Percentiles rank a stretch among this genome's conserved stretches.
Conservation (phyloP, 2,797 vertebrate species). For the Rhyacichthys aspro region DNA sequence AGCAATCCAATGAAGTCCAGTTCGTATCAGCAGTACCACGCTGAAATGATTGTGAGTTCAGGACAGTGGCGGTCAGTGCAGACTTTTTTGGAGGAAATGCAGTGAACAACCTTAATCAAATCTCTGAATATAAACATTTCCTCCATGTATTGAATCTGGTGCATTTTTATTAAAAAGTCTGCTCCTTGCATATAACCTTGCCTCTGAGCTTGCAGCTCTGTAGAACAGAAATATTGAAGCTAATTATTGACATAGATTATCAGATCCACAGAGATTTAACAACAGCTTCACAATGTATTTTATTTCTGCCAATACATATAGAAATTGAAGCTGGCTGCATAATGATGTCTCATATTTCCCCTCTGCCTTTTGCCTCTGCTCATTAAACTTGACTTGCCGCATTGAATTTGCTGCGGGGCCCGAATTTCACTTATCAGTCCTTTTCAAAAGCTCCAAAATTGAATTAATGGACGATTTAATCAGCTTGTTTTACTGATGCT, state of each 20-base stretch:
- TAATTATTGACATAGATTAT: slow-evolving; percentile 44
- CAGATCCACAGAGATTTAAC: slow-evolving; percentile 30
- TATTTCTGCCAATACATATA: slow-evolving; percentile 33
- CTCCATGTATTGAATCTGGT: slow-evolving; percentile 7
- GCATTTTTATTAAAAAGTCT: slow-evolving; percentile 15
- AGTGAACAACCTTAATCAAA: slow-evolving; percentile 22
- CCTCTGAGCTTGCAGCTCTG: slow-evolving; percentile 3
- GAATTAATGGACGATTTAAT: slow-evolving; percentile 68
- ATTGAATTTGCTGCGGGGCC: slow-evolving; percentile 50
- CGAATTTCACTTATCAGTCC: slow-evolving; percentile 54
- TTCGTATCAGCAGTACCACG: slow-evolving; percentile 13
- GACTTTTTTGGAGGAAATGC: slow-evolving; percentile 39
- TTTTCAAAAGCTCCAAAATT: slow-evolving; percentile 56
- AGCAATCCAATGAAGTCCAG: slow-evolving; percentile 24
- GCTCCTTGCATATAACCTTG: slow-evolving; percentile 16
- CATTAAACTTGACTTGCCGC: slow-evolving; percentile 61
- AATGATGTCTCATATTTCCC: slow-evolving; percentile 43
- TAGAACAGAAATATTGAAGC: slow-evolving; percentile 21
- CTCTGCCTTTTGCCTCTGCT: slow-evolving; percentile 43
- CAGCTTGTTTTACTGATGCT: slow-evolving; percentile 54
- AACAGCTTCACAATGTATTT: slow-evolving; percentile 32
- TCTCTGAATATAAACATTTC: slow-evolving; percentile 16
- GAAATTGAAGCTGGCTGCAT: slow-evolving; percentile 40
- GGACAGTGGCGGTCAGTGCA: slow-evolving; percentile 14
- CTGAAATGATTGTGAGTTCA: slow-evolving; percentile 24